Base-by-base conservation (phyloP, 2,113 vertebrate genomes). In the Gila orcuttii region DNA sequence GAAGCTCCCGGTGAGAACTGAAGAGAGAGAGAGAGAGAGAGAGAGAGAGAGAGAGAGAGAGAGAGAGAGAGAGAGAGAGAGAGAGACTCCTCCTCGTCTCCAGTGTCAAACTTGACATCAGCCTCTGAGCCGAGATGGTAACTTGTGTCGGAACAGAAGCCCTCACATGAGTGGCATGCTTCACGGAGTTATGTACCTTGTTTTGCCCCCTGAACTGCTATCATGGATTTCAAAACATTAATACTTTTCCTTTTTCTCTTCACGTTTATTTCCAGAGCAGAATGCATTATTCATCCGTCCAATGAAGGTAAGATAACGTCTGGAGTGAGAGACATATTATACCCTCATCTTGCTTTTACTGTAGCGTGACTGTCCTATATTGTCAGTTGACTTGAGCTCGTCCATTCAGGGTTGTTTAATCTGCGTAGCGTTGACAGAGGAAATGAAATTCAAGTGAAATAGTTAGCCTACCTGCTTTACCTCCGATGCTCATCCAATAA, bases 141-240 rank as follows among this genome's bases (percentile, higher is more conserved):
- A 95, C 94, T 95, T 93, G 92, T 92, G 88, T 92, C 79, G 92
- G 93, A 69, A 82, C 88, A 92, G 91, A 91, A 91, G 95, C 94
- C 91, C 94, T 94, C 96, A 95, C 94, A 95, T 93, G 96, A 95
- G 95, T 96, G 96, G 96, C 94, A 94, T 92, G 95, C 96, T 96
- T 94, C 94, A 93, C 94, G 96, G 95, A 97, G 97, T 96, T 96
- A 96, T 97, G 97, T 94, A 92, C 95, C 95, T 95, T 94, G 93
- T 93, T 87, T 93, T 95, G 91, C 93, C 91, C 93, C 94, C 95
- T 96, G 95, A 96, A 94, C 94, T 94, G 93, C 95, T 95, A 96
- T 95, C 95, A 98, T 97, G 97, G 97, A 96, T 93, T 96, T 95
- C 95, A 95, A 93, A 92, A 85, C 93, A 92, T 91, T 93, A 91